These are phyloP conservation scores for Miichthys miiuy DNA, from an alignment of 2,797 vertebrate genomes.

Conservation along the genomic window DNA sequence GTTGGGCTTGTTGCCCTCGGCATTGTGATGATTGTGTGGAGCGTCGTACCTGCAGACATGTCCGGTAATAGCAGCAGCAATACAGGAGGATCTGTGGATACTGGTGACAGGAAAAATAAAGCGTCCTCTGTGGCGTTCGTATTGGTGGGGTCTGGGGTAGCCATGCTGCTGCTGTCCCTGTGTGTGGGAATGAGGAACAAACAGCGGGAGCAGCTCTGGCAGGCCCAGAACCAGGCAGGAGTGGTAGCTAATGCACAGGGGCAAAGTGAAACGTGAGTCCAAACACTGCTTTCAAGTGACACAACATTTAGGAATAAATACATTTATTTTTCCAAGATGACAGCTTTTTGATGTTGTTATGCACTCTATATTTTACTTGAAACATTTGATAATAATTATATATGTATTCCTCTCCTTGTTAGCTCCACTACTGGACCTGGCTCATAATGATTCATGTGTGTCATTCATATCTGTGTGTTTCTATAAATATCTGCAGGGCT, in stretches of 20 bases:
- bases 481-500: conserved; percentile 65
- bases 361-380: background rate
- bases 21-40: conserved; percentile 97
- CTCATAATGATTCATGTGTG: background rate
- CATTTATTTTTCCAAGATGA: background rate
- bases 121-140: conserved; percentile 95
- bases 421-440: background rate
- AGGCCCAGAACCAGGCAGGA: conserved; percentile 55
- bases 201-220: conserved; percentile 81
- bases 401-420: background rate
- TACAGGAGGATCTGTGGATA: conserved; percentile 1
- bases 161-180: conserved; percentile 91
- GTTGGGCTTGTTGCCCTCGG: conserved; percentile 94
- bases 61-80: conserved; percentile 79
- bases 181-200: conserved; percentile 92
- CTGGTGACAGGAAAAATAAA: conserved; percentile 72
- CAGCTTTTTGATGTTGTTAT: background rate
- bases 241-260: conserved; percentile 36
- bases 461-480: conserved; percentile 19
- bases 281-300: background rate
- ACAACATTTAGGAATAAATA: background rate
- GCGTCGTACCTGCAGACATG: conserved; percentile 85
- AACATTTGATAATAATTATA: background rate
- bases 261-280: conserved; percentile 78
- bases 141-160: conserved; percentile 89